These are phyloP conservation scores for Mycogona germanica DNA, from an alignment of 2,888 invertebrate species.

Conservation along the genomic window DNA sequence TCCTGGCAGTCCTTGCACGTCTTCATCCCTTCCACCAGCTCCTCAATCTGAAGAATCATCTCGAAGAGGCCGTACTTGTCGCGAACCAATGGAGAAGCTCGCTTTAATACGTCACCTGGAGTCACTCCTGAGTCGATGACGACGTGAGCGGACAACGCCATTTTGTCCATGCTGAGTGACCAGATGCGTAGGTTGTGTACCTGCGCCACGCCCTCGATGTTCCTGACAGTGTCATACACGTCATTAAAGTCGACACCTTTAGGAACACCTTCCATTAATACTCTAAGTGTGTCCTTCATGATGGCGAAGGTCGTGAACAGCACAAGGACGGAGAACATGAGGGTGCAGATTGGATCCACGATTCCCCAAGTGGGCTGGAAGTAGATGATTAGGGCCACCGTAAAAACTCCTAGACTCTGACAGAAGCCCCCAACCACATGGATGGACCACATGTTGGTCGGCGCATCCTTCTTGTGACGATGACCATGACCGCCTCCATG, in stretches of 20 bases:
- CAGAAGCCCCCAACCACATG: constrained; percentile 94
- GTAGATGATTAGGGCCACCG: constrained; percentile 68
- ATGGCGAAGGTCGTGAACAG: constrained; percentile 85
- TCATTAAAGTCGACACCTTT: constrained; percentile 47
- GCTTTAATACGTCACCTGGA: constrained; percentile 63
- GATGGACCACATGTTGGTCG: too few relatives aligned
- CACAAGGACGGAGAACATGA: constrained; percentile 85
- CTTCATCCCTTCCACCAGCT: constrained; percentile 76
- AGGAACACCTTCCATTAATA: constrained; percentile 81
- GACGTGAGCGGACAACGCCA: constrained; percentile 88
- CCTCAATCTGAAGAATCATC: constrained; percentile 89
- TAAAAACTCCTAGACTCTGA: constrained; percentile 83
- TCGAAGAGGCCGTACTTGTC: constrained; percentile 82
- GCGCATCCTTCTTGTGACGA: too few relatives aligned
- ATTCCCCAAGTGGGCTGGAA: constrained; percentile 69
- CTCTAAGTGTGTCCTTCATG: constrained; percentile 79
- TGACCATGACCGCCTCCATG: too few relatives aligned
- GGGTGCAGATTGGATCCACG: constrained; percentile 95
- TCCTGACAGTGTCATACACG: constrained; percentile 58
- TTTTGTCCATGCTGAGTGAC: constrained; percentile 93
- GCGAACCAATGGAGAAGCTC: constrained; percentile 68
- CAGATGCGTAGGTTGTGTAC: constrained; percentile 95
- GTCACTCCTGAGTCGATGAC: constrained; percentile 69
- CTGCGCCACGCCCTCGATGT: constrained; percentile 76
- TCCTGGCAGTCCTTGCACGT: constrained; percentile 70